Evolutionary conservation across 1,140 invertebrate species (phyloP), one percentile per base, ranked within the genome.

Genomic region (Gyrodactylus bullatarudis): DNA sequence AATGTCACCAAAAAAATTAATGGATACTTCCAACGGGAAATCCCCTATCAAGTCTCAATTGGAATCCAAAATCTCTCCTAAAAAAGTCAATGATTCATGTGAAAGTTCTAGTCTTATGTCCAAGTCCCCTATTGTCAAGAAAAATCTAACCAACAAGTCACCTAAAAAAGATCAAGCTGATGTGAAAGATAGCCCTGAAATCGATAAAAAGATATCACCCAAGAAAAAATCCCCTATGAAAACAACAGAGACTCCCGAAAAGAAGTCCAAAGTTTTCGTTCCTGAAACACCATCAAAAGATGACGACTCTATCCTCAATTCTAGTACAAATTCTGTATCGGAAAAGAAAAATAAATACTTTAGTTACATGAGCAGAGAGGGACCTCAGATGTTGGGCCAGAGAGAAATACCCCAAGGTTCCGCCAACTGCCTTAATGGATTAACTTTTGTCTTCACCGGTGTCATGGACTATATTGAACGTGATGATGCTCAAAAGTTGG

Each of bases 391-490:
- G 81, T 85, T 86, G 20, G 89, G 89, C 8, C 82, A 84, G 0
- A 91, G 91, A 80, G 85, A 87, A 79, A 85, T 89, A 70, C 89
- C 89, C 0, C 83, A 87, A 80, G 70, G 70, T 25, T 71, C 70
- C 21, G 24, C 72, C 1, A 54, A 85, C 78, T 89, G 88, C 78
- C 79, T 92, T 1, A 84, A 85, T 72, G 86, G 87, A 73, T 79
- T 87, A 75, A 87, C 85, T 25, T 91, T 94, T 79, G 80, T 93
- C 8, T 80, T 89, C 68, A 91, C 89, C 74, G 91, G 91, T 23
- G 87, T 92, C 1, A 81, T 91, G 19, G 89, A 92, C 78, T 90
- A 88, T 0, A 83, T 94, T 76, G 88, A 91, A 78, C 83, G 87
- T 26, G 87, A 89, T 26, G 88, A 91, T 77, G 85, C 85, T 23